Evolutionary conservation across 1,140 invertebrate genomes (phyloP).

Genomic region (Augochlora pura): DNA sequence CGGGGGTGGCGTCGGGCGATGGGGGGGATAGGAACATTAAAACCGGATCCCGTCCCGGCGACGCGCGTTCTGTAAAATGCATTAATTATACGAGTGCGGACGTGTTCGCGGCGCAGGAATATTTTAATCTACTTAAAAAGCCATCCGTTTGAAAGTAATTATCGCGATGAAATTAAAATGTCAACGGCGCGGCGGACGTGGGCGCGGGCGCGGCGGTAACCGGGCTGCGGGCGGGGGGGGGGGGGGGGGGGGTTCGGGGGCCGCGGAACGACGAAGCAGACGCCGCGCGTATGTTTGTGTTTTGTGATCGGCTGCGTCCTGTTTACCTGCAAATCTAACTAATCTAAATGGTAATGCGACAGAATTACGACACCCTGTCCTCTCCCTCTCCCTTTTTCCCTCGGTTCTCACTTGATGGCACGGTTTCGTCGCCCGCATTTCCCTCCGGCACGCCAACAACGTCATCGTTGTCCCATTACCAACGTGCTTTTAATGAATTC

Average conservation of each 20-base stretch:
- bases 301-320: constrained; percentile 72
- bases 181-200: constrained; percentile 41
- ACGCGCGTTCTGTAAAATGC: constrained; percentile 63
- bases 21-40: constrained; percentile 16
- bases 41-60: constrained; percentile 25
- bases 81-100: constrained; percentile 78
- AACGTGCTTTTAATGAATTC: constrained; percentile 53
- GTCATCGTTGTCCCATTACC: constrained; percentile 50
- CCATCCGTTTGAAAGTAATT: constrained; percentile 79
- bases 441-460: constrained; percentile 15
- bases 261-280: too few relatives aligned
- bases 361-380: constrained; percentile 67
- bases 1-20: neutral
- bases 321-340: constrained; percentile 76
- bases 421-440: constrained; percentile 24
- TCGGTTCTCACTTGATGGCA: neutral
- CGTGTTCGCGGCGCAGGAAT: constrained; percentile 69
- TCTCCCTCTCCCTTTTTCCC: neutral
- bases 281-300: constrained; percentile 67
- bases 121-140: constrained; percentile 81
- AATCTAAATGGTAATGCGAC: constrained; percentile 77
- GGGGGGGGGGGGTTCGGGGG: too few relatives aligned
- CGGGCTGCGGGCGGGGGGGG: too few relatives aligned
- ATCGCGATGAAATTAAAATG: constrained; percentile 80
- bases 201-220: constrained; percentile 4